phyloP scores from a whole-genome alignment of 2,888 invertebrate genomes.

The Amiota communis region DNA sequence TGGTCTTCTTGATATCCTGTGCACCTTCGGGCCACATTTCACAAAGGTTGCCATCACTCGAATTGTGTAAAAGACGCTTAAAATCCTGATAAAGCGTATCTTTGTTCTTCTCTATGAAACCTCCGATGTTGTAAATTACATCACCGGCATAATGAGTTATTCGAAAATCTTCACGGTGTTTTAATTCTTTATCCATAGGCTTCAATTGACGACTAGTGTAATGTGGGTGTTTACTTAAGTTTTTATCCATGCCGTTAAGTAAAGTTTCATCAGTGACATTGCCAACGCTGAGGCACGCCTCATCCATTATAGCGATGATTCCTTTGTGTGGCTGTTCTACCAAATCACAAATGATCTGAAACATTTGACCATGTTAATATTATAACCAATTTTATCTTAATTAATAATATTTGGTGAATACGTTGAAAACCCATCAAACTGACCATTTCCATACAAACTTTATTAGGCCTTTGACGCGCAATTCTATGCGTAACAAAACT shows the following conservation, averaged over 20 bases:
- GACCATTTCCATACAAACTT: no score
- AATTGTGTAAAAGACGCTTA: slow-evolving; percentile 91
- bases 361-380: not conserved
- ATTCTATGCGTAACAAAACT: not conserved
- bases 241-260: slow-evolving; percentile 93
- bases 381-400: not conserved
- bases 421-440: not conserved
- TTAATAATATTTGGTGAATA: not conserved
- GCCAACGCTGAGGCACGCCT: slow-evolving; percentile 96
- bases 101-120: slow-evolving; percentile 98
- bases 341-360: slow-evolving; percentile 88
- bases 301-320: slow-evolving; percentile 94
- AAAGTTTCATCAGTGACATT: slow-evolving; percentile 89
- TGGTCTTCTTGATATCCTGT: slow-evolving; percentile 90
- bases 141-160: slow-evolving; percentile 97
- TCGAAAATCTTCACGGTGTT: slow-evolving; percentile 85
- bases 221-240: slow-evolving; percentile 88
- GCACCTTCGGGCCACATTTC: slow-evolving; percentile 98
- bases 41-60: slow-evolving; percentile 83
- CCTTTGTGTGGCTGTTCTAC: slow-evolving; percentile 96
- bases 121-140: slow-evolving; percentile 90
- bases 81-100: slow-evolving; percentile 98
- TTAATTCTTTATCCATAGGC: slow-evolving; percentile 85
- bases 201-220: slow-evolving; percentile 90
- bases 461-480: no score